phyloP scores from a whole-genome alignment of 2,113 vertebrate genomes.

The Lepus timidus region DNA sequence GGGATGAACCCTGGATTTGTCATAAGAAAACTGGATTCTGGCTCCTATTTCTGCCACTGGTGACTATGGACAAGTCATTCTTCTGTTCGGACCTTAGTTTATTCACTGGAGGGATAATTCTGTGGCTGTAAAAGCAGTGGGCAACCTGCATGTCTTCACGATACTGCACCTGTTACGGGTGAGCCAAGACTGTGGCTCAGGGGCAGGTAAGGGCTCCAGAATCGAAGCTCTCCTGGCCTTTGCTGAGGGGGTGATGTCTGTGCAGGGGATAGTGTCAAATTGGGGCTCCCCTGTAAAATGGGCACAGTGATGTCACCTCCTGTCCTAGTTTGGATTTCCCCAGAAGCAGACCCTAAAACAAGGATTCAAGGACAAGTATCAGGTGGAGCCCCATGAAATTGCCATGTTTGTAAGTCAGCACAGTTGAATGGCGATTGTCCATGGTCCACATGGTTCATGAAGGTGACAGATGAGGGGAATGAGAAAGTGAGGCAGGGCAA shows the following conservation, averaged over 20 bases:
- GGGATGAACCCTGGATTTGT: constrained; percentile 5
- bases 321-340: not conserved
- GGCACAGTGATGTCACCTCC: not conserved
- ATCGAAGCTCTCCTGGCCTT: not conserved
- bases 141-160: not conserved
- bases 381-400: not conserved
- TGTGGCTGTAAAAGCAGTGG: not conserved
- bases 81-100: not conserved
- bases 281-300: not conserved
- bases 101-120: not conserved
- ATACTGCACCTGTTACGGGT: not conserved
- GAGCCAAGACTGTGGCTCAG: not conserved
- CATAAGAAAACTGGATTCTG: constrained; percentile 12
- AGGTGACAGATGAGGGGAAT: not conserved
- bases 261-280: not conserved
- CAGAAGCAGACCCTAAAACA: not conserved
- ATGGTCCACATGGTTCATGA: not conserved
- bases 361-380: not conserved
- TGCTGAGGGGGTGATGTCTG: not conserved
- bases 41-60: constrained; percentile 14
- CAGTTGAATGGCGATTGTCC: not conserved
- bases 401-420: not conserved
- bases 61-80: not conserved
- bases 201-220: not conserved
- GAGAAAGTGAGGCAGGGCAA: not conserved